Evolutionary conservation across 2,888 invertebrate species (phyloP).

Genomic region (Ichneumon xanthorius): DNA sequence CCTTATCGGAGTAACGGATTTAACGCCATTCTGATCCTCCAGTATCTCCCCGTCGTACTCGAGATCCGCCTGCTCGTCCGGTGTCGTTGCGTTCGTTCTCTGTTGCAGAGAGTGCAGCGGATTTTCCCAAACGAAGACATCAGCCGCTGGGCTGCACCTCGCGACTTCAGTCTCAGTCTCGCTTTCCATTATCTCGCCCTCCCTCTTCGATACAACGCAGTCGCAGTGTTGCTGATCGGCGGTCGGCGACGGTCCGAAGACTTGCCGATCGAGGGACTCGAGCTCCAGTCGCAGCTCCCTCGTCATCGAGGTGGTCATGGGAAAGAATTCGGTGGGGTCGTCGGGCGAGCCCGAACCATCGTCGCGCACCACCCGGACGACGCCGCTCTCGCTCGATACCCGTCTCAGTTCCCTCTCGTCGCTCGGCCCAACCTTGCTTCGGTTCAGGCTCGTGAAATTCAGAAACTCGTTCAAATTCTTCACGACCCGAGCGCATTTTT

Average conservation of each 20-base stretch:
- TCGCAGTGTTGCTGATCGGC: slow-evolving; percentile 78
- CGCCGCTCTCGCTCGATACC: slow-evolving; percentile 80
- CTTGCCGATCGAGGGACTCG: slow-evolving; percentile 93
- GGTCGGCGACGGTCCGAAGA: slow-evolving; percentile 88
- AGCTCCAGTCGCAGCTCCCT: slow-evolving; percentile 92
- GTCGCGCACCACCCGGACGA: slow-evolving; percentile 77
- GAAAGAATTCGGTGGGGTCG: slow-evolving; percentile 93
- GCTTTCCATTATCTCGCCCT: slow-evolving; percentile 78
- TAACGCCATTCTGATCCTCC: slow-evolving; percentile 88
- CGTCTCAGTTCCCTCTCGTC: slow-evolving; percentile 79
- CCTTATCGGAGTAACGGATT: slow-evolving; percentile 90
- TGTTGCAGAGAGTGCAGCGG: slow-evolving; percentile 87
- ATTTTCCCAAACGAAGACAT: slow-evolving; percentile 93
- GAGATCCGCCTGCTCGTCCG: slow-evolving; percentile 90
- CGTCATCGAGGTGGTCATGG: slow-evolving; percentile 95
- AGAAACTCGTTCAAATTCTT: slow-evolving; percentile 95
- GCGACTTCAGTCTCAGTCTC: slow-evolving; percentile 86
- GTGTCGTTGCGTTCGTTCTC: slow-evolving; percentile 87
- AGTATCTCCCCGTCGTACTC: slow-evolving; percentile 89
- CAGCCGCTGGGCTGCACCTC: slow-evolving; percentile 84
- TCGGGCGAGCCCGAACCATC: slow-evolving; percentile 88
- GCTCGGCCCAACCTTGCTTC: slow-evolving; percentile 86
- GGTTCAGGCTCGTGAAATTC: slow-evolving; percentile 90
- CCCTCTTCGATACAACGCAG: slow-evolving; percentile 78
- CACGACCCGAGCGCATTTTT: slow-evolving; percentile 86